Evolutionary conservation across 1,140 invertebrate species (phyloP).

Genomic region (Druon quercuslanigerum): DNA sequence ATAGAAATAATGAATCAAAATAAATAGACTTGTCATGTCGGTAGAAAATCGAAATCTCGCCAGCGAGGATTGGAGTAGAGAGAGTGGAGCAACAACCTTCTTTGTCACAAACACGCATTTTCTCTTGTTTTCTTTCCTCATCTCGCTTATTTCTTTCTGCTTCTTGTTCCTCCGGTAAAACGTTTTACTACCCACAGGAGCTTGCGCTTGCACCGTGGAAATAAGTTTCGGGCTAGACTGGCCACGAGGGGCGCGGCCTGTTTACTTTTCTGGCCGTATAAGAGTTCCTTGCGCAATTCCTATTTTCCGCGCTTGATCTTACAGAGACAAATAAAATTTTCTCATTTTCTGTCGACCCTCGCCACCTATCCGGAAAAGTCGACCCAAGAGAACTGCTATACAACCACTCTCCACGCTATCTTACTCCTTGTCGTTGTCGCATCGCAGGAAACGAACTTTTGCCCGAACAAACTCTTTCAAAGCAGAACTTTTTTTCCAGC

Average conservation of each 20-base stretch:
- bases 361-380: conserved; percentile 52
- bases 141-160: conserved; percentile 37
- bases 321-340: conserved; percentile 69
- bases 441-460: conserved; percentile 56
- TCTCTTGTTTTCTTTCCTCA: conserved; percentile 26
- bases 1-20: conserved; percentile 24
- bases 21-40: conserved; percentile 51
- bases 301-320: conserved; percentile 65
- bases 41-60: conserved; percentile 55
- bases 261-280: conserved; percentile 47
- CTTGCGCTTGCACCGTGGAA: conserved; percentile 53
- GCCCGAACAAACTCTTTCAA: conserved; percentile 61
- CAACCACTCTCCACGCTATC: conserved; percentile 24
- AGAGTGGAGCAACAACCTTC: conserved; percentile 36
- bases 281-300: conserved; percentile 59
- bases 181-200: conserved; percentile 59
- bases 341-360: conserved; percentile 59
- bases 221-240: conserved; percentile 64
- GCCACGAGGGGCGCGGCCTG: conserved; percentile 61
- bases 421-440: conserved; percentile 32
- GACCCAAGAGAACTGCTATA: conserved; percentile 58
- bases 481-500: conserved; percentile 64
- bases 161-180: conserved; percentile 55
- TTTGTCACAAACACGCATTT: conserved; percentile 19
- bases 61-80: conserved; percentile 31